A percentile compares a stretch with the other conserved stretches of the same genome.
phyloP scores from a whole-genome alignment of 2,888 invertebrate genomes.

The Iselma pallidipennis region DNA sequence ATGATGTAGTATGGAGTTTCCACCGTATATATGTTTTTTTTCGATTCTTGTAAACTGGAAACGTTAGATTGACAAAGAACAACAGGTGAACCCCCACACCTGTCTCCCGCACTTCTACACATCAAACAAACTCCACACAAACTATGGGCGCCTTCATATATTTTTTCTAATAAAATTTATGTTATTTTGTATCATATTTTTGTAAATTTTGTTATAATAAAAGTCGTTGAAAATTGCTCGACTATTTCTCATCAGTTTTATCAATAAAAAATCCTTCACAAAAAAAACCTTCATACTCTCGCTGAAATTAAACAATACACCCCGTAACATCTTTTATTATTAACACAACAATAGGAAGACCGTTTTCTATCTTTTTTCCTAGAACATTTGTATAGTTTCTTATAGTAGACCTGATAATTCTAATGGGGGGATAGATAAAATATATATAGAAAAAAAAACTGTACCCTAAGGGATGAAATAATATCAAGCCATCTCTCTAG shows the following conservation, averaged over 20 bases:
- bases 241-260: not conserved
- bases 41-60: not conserved
- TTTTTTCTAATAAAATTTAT: not conserved
- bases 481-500: not conserved
- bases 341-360: constrained; percentile 32
- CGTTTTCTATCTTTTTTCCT: constrained; percentile 27
- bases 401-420: not conserved
- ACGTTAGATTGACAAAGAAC: constrained; percentile 23
- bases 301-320: not conserved
- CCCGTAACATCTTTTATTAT: constrained; percentile 15
- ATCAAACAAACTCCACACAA: constrained; percentile 22
- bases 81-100: constrained; percentile 27
- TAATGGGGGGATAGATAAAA: not conserved
- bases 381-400: not conserved
- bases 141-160: constrained; percentile 22
- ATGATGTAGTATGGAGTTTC: constrained; percentile 27
- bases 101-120: constrained; percentile 17
- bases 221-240: not conserved
- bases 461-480: not conserved
- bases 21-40: constrained; percentile 6
- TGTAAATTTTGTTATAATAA: not conserved
- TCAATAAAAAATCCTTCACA: not conserved
- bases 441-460: not conserved
- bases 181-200: not conserved
- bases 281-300: not conserved